phyloP scores from a whole-genome alignment of 2,797 vertebrate species.

The Tachyglossus aculeatus region DNA sequence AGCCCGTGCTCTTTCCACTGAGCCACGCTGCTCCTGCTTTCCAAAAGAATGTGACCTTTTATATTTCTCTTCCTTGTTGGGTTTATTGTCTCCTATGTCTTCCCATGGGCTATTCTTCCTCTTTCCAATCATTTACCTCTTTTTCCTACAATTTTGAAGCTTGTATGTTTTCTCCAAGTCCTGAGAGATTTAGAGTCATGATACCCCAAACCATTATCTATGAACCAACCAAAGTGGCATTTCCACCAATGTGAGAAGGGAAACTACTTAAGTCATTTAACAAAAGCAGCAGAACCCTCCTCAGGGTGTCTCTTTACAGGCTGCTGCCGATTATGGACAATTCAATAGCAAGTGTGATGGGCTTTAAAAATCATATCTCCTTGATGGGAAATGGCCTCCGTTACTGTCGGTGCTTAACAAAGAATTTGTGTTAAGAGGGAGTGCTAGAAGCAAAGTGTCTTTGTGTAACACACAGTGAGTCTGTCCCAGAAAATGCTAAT shows the following conservation, averaged over 20 bases:
- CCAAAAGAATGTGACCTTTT: slow-evolving; percentile 24
- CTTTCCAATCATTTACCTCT: background rate
- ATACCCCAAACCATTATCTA: background rate
- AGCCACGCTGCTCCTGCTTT: slow-evolving; percentile 1
- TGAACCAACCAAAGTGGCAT: background rate
- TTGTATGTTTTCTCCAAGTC: background rate
- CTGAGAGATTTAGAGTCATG: background rate
- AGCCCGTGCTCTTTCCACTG: no score
- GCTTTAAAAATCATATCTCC: slow-evolving; percentile 21
- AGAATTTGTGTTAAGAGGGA: background rate
- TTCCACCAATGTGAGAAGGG: slow-evolving; percentile 22
- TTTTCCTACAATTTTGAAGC: slow-evolving; percentile 16
- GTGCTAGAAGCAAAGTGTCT: background rate
- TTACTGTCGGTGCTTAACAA: background rate
- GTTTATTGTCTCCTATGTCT: slow-evolving; percentile 14
- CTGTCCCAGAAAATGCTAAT: no score
- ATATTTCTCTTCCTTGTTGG: slow-evolving; percentile 14
- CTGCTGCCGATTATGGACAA: background rate
- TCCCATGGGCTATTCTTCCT: background rate
- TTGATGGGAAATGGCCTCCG: background rate
- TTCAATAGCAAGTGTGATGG: background rate
- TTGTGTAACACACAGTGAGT: no score
- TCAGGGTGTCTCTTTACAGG: background rate
- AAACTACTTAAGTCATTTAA: slow-evolving; percentile 4
- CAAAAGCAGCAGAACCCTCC: background rate